phyloP scores from a whole-genome alignment of 1,140 invertebrate genomes.

The Halotydeus destructor region DNA sequence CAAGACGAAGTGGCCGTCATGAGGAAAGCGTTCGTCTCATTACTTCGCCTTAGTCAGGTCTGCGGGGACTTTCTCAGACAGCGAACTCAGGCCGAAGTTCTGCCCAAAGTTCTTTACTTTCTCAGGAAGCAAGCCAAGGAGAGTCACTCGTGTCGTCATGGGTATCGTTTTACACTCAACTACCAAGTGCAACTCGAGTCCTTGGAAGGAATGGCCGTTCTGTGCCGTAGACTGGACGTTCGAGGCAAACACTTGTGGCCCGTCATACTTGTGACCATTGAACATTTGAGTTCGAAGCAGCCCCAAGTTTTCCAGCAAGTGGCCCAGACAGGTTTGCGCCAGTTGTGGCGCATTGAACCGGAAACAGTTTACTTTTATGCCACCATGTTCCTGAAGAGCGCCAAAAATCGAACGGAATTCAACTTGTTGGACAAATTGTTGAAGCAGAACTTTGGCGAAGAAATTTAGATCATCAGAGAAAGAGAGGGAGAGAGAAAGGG shows the following conservation, averaged over 20 bases:
- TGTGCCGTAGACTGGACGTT: conserved; percentile 6
- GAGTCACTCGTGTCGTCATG: conserved; percentile 1
- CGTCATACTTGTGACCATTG: conserved; percentile 1
- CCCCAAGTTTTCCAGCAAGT: no score
- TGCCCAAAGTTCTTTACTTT: conserved; percentile 8
- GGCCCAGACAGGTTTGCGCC: no score
- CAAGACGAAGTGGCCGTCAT: conserved; percentile 6
- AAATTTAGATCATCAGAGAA: no score
- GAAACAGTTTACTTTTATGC: no score
- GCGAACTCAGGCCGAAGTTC: conserved; percentile 8
- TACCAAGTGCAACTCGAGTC: conserved; percentile 10
- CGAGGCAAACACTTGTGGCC: conserved; percentile 4
- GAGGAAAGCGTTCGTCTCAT: conserved; percentile 4
- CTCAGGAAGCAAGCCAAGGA: conserved; percentile 3
- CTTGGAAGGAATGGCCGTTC: conserved; percentile 3
- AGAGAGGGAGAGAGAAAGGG: no score
- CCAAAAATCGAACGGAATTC: no score
- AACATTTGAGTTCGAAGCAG: no score
- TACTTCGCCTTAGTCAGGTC: conserved; percentile 2
- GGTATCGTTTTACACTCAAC: conserved; percentile 2
- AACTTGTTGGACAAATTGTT: no score
- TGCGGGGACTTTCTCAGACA: conserved; percentile 12
- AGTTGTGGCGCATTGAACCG: no score
- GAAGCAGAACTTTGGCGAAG: no score
- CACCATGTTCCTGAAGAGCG: no score